A percentile compares a stretch with the other conserved stretches of the same genome.
Conservation (phyloP, 2,113 vertebrate genomes). For the Genyomyrus donnyi region DNA sequence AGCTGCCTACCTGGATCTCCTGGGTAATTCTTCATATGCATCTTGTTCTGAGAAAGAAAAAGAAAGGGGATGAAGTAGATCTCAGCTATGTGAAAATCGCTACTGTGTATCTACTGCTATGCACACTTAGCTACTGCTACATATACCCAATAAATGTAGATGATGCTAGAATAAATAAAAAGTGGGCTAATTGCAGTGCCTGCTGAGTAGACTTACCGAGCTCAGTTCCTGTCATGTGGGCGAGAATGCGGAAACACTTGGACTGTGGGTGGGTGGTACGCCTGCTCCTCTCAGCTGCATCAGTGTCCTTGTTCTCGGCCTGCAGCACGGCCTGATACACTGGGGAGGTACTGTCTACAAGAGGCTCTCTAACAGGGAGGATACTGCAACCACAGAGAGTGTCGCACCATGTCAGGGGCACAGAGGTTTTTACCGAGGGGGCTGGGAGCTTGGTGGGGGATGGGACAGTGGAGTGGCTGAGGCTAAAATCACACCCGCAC, state of each 20-base stretch:
- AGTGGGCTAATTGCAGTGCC: not conserved
- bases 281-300: slow-evolving; percentile 66
- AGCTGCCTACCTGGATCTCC: slow-evolving; percentile 84
- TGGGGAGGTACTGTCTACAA: slow-evolving; percentile 77
- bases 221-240: slow-evolving; percentile 83
- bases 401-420: slow-evolving; percentile 2
- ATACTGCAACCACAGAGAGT: slow-evolving; percentile 71
- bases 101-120: not conserved
- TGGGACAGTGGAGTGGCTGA: not conserved
- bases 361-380: slow-evolving; percentile 71
- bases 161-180: not conserved
- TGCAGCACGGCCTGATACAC: slow-evolving; percentile 90
- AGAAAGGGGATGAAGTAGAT: not conserved
- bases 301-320: slow-evolving; percentile 63
- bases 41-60: slow-evolving; percentile 68
- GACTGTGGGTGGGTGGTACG: slow-evolving; percentile 79
- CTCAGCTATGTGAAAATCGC: not conserved
- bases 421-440: not conserved
- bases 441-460: not conserved
- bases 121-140: not conserved
- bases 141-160: not conserved
- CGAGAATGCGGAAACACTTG: slow-evolving; percentile 80
- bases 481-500: not conserved
- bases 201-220: slow-evolving; percentile 66
- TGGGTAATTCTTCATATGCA: slow-evolving; percentile 76